A percentile compares a stretch with the other conserved stretches of the same genome.
Conservation (phyloP, 1,140 invertebrate genomes). For the Galleria mellonella region DNA sequence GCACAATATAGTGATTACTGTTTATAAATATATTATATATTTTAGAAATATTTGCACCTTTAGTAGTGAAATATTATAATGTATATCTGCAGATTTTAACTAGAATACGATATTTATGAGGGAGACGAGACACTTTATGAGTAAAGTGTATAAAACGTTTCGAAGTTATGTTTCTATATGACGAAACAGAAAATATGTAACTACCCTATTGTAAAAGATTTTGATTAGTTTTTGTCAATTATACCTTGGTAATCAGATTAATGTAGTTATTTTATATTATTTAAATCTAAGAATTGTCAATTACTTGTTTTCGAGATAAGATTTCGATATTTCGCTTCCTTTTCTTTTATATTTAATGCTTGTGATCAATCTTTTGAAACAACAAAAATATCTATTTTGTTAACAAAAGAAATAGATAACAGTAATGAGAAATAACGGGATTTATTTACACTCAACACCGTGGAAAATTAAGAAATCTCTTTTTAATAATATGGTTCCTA, state of each 20-base stretch:
- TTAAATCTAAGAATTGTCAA: conserved; percentile 71
- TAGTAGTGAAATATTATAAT: conserved; percentile 65
- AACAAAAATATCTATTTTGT: too few species aligned
- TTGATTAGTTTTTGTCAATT: conserved; percentile 71
- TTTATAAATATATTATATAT: conserved; percentile 70
- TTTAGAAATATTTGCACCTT: conserved; percentile 73
- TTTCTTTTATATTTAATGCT: conserved; percentile 18
- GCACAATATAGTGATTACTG: conserved; percentile 57
- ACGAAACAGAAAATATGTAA: conserved; percentile 34
- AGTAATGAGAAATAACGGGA: too few species aligned
- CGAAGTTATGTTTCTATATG: conserved; percentile 39
- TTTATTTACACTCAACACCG: too few species aligned
- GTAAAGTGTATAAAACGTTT: conserved; percentile 23
- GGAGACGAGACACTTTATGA: conserved; percentile 25
- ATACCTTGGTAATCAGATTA: conserved; percentile 63
- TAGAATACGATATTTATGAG: conserved; percentile 43
- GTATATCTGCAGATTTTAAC: conserved; percentile 65
- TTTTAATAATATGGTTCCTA: too few species aligned
- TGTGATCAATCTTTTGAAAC: neutral
- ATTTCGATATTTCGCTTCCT: conserved; percentile 23
- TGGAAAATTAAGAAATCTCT: too few species aligned
- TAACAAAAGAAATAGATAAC: too few species aligned
- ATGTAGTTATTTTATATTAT: conserved; percentile 67
- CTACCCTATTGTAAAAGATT: conserved; percentile 47
- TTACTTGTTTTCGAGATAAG: conserved; percentile 58